phyloP scores from a whole-genome alignment of 2,797 vertebrate species.

The Pseudotriccus pelzelni region DNA sequence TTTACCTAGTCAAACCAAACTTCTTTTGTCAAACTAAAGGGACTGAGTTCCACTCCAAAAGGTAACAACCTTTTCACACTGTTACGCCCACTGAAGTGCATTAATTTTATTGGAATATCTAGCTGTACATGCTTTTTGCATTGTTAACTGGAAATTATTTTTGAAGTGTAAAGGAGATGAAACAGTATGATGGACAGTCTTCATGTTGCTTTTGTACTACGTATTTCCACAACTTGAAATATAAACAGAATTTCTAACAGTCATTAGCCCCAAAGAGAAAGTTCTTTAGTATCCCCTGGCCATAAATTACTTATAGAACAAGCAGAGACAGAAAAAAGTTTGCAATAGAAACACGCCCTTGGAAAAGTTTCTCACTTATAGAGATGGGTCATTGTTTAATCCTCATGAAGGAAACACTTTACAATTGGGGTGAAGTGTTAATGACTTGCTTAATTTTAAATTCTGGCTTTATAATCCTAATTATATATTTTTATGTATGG shows the following conservation, averaged over 20 bases:
- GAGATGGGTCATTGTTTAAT: neutral
- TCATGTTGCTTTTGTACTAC: neutral
- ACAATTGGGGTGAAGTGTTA: neutral
- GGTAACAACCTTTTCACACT: neutral
- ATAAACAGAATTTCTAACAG: neutral
- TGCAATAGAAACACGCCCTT: neutral
- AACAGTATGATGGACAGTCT: neutral
- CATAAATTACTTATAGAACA: neutral
- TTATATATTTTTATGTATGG: neutral
- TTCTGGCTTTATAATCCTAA: neutral
- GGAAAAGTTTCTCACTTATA: neutral
- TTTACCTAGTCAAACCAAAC: neutral
- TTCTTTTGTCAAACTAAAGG: neutral
- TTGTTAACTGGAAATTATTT: neutral
- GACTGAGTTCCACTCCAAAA: neutral
- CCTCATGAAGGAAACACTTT: neutral
- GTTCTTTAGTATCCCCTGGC: slow-evolving; percentile 1
- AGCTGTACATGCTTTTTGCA: neutral
- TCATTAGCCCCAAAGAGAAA: neutral
- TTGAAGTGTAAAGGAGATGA: neutral
- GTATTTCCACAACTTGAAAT: slow-evolving; percentile 1
- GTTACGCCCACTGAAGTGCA: neutral
- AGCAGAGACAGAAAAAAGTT: neutral
- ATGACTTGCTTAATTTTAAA: neutral
- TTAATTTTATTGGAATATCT: neutral